Evolutionary conservation across 2,113 vertebrate species (phyloP).

Genomic region (Crotalus horridus): DNA sequence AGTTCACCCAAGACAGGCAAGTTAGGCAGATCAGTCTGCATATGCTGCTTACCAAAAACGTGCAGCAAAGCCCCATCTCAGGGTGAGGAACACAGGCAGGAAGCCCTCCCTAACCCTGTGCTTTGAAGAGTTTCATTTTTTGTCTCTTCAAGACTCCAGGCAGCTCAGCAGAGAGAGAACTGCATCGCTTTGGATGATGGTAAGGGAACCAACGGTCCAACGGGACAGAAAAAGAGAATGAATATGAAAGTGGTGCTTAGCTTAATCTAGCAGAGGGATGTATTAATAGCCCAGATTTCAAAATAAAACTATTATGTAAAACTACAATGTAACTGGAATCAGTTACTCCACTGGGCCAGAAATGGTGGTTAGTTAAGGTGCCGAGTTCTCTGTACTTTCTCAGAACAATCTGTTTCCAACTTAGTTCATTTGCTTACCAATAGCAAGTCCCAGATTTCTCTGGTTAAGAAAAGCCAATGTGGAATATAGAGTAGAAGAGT

Average conservation of each 20-base stretch:
- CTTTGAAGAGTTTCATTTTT: constrained; percentile 2
- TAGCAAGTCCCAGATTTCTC: not conserved
- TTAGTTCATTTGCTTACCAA: not conserved
- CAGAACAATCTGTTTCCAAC: not conserved
- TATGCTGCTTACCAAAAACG: not conserved
- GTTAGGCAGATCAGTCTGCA: not conserved
- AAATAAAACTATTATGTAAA: not conserved
- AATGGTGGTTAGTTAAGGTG: not conserved
- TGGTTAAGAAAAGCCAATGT: not conserved
- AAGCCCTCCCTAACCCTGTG: not conserved
- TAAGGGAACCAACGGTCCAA: not conserved
- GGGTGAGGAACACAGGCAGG: not conserved
- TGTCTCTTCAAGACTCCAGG: not conserved
- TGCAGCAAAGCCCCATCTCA: not conserved
- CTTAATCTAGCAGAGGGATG: not conserved
- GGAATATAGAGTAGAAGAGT: not conserved
- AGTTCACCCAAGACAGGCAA: not conserved
- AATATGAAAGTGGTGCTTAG: not conserved
- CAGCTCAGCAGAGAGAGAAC: not conserved
- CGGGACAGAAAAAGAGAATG: not conserved
- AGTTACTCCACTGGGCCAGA: not conserved
- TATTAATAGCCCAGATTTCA: not conserved
- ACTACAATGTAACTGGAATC: not conserved
- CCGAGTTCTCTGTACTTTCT: not conserved
- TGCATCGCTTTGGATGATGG: not conserved